Conservation (phyloP, 2,113 vertebrate genomes). For the Hyla sarda region DNA sequence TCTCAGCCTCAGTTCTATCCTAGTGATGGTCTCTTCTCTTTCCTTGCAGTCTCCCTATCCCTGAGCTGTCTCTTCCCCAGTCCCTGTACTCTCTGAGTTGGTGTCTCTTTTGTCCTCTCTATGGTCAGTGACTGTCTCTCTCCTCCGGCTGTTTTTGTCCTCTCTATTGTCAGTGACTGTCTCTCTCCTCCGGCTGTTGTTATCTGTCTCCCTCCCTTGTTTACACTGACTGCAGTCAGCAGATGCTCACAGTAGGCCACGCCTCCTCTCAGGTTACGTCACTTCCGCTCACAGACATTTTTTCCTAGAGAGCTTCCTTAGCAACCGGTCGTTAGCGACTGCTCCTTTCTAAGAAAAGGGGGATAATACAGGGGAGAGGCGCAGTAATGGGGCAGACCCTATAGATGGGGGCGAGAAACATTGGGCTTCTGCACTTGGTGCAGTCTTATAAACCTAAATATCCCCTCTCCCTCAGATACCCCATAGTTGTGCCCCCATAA, state of each 20-base stretch:
- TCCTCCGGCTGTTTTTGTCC: no score
- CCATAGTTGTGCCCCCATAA: no score
- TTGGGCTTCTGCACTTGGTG: no score
- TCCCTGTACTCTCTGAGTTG: not conserved
- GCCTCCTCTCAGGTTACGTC: not conserved
- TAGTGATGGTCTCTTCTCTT: no score
- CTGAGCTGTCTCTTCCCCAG: not conserved
- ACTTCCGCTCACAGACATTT: not conserved
- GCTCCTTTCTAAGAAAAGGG: no score
- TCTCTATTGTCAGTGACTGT: conserved; percentile 1
- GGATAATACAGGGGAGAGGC: not conserved
- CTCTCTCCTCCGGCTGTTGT: conserved; percentile 5
- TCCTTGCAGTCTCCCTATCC: no score
- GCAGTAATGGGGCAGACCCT: not conserved
- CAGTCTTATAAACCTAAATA: no score
- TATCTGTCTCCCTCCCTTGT: conserved; percentile 37
- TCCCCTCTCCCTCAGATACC: no score
- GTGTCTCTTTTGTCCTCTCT: not conserved
- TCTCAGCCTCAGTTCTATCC: not conserved
- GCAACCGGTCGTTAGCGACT: conserved; percentile 15
- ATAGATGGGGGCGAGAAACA: not conserved
- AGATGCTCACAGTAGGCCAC: not conserved
- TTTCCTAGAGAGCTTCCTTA: conserved; percentile 25
- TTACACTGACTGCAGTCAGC: conserved; percentile 44
- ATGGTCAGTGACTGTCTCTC: not conserved